phyloP scores from a whole-genome alignment of 2,797 vertebrate genomes.

The Peromyscus attwateri region DNA sequence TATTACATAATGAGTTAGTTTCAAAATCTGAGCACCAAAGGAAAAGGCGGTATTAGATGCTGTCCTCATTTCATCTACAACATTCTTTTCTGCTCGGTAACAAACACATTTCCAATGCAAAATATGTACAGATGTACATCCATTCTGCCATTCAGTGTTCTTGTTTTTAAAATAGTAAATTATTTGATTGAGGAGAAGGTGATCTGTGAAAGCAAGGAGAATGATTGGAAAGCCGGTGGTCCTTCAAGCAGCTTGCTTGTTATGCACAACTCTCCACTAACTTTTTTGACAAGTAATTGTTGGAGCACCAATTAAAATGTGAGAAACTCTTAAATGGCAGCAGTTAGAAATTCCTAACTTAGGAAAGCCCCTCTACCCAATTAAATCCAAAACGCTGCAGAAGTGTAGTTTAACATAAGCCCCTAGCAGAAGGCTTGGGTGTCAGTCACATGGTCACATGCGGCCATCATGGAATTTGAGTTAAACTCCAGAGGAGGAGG shows the following conservation, averaged over 20 bases:
- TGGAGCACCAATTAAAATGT: slow-evolving; percentile 71
- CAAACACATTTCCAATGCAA: neutral
- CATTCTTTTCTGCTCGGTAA: slow-evolving; percentile 28
- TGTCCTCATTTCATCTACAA: neutral
- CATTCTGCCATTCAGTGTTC: neutral
- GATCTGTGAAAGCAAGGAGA: slow-evolving; percentile 77
- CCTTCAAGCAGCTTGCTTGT: slow-evolving; percentile 80
- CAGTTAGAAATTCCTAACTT: slow-evolving; percentile 12
- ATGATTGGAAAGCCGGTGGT: slow-evolving; percentile 71
- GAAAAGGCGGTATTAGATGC: neutral
- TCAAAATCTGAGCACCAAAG: neutral
- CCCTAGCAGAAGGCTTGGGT: slow-evolving; percentile 19
- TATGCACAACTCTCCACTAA: slow-evolving; percentile 72
- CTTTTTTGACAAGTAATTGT: slow-evolving; percentile 78
- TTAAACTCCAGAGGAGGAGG: neutral
- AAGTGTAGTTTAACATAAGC: slow-evolving; percentile 38
- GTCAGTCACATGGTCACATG: slow-evolving; percentile 7
- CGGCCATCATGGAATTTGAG: neutral
- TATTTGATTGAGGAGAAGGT: slow-evolving; percentile 65
- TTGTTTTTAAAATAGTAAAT: neutral
- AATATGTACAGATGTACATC: neutral
- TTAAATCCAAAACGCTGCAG: neutral
- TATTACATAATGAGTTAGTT: neutral
- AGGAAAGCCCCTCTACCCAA: neutral
- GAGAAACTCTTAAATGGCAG: slow-evolving; percentile 66